A percentile compares a stretch with the other conserved stretches of the same genome.
phyloP scores from a whole-genome alignment of 2,113 vertebrate genomes.

The Ginglymostoma cirratum region DNA sequence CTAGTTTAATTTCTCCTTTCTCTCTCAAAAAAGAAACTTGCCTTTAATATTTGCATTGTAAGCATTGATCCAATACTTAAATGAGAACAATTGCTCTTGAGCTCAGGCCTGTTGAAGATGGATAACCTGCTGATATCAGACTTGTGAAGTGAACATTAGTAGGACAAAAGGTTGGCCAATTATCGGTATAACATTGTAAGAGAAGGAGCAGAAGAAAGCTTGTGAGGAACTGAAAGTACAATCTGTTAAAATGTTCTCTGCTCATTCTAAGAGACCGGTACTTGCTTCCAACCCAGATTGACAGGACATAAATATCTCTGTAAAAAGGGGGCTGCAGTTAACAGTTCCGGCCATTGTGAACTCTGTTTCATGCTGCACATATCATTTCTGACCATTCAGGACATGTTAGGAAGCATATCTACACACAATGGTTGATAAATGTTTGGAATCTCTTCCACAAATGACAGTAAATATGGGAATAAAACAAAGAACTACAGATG shows the following conservation, averaged over 20 bases:
- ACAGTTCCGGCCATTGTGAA: not conserved
- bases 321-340: not conserved
- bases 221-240: not conserved
- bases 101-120: not conserved
- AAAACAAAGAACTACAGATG: too few relatives aligned
- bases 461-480: too few relatives aligned
- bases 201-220: not conserved
- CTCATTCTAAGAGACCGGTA: not conserved
- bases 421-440: too few relatives aligned
- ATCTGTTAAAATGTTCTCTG: not conserved
- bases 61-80: not conserved
- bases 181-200: not conserved
- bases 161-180: not conserved
- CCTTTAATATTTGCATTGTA: not conserved
- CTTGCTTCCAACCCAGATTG: not conserved
- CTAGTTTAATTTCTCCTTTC: not conserved
- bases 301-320: not conserved
- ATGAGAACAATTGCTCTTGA: not conserved
- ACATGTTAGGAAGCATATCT: too few relatives aligned
- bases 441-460: too few relatives aligned
- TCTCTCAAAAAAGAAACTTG: not conserved
- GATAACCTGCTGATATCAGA: not conserved
- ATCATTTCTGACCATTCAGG: not conserved
- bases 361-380: not conserved
- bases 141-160: not conserved